Conservation (phyloP, 2,113 vertebrate species). For the Percopsis transmontana region DNA sequence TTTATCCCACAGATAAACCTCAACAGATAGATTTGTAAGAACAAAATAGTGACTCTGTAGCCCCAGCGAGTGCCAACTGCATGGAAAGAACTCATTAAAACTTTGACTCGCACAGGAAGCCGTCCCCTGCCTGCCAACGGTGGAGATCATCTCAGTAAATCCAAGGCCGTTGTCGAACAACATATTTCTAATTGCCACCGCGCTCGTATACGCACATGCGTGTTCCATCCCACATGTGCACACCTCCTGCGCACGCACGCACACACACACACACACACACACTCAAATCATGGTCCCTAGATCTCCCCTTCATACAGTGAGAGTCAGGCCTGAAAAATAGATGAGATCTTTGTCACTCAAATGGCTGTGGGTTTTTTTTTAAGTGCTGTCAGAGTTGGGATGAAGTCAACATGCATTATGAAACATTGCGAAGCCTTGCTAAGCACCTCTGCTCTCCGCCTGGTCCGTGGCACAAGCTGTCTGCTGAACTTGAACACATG, state of each 20-base stretch:
- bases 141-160: slow-evolving; percentile 75
- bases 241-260: slow-evolving; percentile 24
- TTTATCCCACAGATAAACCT: slow-evolving; percentile 51
- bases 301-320: slow-evolving; percentile 56
- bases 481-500: slow-evolving; percentile 68
- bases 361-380: slow-evolving; percentile 76
- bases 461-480: slow-evolving; percentile 59
- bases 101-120: slow-evolving; percentile 58
- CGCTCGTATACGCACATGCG: not conserved
- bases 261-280: slow-evolving; percentile 6
- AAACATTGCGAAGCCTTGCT: slow-evolving; percentile 60
- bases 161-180: slow-evolving; percentile 72
- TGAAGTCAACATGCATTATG: slow-evolving; percentile 78
- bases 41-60: slow-evolving; percentile 61
- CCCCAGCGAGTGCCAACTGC: slow-evolving; percentile 54
- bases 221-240: not conserved
- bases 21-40: slow-evolving; percentile 49
- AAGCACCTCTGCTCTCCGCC: slow-evolving; percentile 57
- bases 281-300: slow-evolving; percentile 23
- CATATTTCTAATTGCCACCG: slow-evolving; percentile 71
- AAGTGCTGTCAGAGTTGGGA: slow-evolving; percentile 74
- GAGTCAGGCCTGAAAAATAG: slow-evolving; percentile 78
- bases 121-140: slow-evolving; percentile 39
- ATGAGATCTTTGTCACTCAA: slow-evolving; percentile 83
- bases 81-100: slow-evolving; percentile 75